A percentile compares a stretch with the other conserved stretches of the same genome.
Conservation (phyloP, 2,113 vertebrate species). For the Scytalopus superciliaris region DNA sequence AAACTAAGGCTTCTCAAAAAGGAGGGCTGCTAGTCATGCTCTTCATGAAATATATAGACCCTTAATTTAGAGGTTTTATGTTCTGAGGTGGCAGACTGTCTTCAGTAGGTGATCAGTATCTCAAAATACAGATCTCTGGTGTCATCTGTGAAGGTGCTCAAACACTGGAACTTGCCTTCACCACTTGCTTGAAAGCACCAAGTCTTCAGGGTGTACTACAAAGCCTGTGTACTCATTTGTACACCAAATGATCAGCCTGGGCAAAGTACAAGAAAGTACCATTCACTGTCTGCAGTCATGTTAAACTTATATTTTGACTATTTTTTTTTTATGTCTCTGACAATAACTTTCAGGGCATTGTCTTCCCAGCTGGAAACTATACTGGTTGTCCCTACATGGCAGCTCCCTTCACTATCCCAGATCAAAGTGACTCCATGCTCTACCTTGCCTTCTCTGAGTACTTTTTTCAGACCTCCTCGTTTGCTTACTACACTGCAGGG, state of each 20-base stretch:
- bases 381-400: slow-evolving; percentile 5
- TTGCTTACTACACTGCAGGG: slow-evolving; percentile 65
- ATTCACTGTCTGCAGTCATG: neutral
- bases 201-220: neutral
- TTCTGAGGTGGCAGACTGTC: neutral
- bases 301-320: neutral
- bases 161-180: neutral
- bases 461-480: slow-evolving; percentile 67
- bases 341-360: slow-evolving; percentile 45
- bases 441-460: slow-evolving; percentile 70
- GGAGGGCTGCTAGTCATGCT: neutral
- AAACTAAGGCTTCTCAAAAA: neutral
- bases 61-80: neutral
- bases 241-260: neutral
- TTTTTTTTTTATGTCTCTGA: neutral
- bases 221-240: neutral
- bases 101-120: neutral
- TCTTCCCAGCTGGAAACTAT: slow-evolving; percentile 56
- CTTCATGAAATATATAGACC: neutral
- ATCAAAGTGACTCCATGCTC: slow-evolving; percentile 63
- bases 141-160: neutral
- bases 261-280: neutral
- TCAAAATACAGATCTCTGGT: neutral
- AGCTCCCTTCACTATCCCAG: slow-evolving; percentile 49
- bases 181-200: neutral